Conservation (phyloP, 1,140 invertebrate species). For the Metopolophium dirhodum region DNA sequence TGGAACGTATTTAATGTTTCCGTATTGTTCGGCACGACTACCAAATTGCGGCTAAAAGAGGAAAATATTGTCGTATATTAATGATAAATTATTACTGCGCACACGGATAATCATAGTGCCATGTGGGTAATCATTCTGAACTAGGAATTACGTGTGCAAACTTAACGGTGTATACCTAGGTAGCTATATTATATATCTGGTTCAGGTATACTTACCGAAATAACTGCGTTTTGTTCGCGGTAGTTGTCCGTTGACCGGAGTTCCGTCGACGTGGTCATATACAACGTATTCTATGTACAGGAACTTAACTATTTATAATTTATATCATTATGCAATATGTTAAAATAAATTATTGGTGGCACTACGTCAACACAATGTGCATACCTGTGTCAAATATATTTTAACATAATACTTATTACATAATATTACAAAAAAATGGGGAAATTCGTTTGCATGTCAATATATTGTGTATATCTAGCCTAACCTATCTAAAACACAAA, state of each 20-base stretch:
- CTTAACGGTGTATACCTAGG: neutral
- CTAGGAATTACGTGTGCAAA: neutral
- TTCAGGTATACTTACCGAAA: neutral
- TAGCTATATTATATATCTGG: neutral
- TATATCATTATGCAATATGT: too few relatives aligned
- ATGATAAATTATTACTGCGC: neutral
- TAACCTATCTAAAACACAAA: too few relatives aligned
- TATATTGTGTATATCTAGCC: too few relatives aligned
- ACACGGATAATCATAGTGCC: neutral
- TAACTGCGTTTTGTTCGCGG: neutral
- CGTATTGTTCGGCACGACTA: neutral
- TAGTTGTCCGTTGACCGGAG: neutral
- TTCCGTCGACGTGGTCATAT: neutral
- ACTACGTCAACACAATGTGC: neutral
- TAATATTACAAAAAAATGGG: neutral
- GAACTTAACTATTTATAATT: too few relatives aligned
- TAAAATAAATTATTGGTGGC: too few relatives aligned
- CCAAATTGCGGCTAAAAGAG: neutral
- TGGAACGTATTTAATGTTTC: neutral
- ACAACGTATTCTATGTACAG: neutral
- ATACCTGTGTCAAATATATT: neutral
- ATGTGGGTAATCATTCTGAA: neutral
- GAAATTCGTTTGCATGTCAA: neutral
- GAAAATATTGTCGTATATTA: neutral
- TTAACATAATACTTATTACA: neutral